Evolutionary conservation across 2,797 vertebrate genomes (phyloP).

Genomic region (Ptychobarbus kaznakovi): DNA sequence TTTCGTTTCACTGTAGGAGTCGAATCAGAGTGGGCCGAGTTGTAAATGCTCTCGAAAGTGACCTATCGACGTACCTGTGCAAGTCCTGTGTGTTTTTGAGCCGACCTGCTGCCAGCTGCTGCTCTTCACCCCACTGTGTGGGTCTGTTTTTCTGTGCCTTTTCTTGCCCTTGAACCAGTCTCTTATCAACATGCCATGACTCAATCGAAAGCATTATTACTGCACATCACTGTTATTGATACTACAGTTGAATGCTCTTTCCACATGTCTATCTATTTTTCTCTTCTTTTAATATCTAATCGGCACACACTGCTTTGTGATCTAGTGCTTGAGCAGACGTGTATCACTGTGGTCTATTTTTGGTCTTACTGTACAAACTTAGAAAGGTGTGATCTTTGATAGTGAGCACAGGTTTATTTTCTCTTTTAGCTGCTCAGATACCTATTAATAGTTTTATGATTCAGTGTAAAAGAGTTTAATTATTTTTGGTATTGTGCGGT

Average conservation of each 20-base stretch:
- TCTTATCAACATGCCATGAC: slow-evolving; percentile 40
- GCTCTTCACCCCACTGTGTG: slow-evolving; percentile 68
- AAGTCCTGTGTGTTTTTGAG: slow-evolving; percentile 52
- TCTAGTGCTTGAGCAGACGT: slow-evolving; percentile 49
- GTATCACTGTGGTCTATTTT: slow-evolving; percentile 68
- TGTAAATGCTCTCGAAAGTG: slow-evolving; percentile 47
- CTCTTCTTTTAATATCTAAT: slow-evolving; percentile 36
- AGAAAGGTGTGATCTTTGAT: slow-evolving; percentile 46
- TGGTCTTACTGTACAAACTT: slow-evolving; percentile 72
- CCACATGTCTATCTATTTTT: slow-evolving; percentile 39
- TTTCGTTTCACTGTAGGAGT: slow-evolving; percentile 41
- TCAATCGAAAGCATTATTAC: slow-evolving; percentile 37
- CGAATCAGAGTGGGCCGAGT: slow-evolving; percentile 49
- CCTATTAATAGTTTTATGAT: slow-evolving; percentile 80
- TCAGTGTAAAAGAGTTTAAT: slow-evolving; percentile 71
- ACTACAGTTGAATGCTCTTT: slow-evolving; percentile 41
- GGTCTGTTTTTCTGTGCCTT: slow-evolving; percentile 84
- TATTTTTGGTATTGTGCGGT: slow-evolving; percentile 73
- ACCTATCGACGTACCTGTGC: slow-evolving; percentile 45
- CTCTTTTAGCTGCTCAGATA: slow-evolving; percentile 56
- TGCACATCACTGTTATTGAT: slow-evolving; percentile 42
- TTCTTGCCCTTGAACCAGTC: slow-evolving; percentile 59
- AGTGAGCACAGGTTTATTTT: slow-evolving; percentile 57
- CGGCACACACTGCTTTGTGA: slow-evolving; percentile 51
- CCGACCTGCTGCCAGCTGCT: slow-evolving; percentile 63